phyloP scores from a whole-genome alignment of 2,113 vertebrate genomes.

The Accipiter virgatus region DNA sequence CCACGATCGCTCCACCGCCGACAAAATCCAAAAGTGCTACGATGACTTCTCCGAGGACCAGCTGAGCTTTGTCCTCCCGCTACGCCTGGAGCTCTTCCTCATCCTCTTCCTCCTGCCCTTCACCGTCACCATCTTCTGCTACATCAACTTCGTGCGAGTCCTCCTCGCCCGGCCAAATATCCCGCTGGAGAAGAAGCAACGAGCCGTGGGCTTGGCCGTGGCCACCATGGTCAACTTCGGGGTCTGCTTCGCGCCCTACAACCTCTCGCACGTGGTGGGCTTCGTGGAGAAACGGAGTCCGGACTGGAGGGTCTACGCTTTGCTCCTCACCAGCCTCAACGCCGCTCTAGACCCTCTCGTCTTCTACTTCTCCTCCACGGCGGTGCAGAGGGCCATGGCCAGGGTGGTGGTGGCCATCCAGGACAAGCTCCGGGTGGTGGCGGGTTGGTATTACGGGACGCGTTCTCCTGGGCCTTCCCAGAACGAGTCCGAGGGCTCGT shows the following conservation, averaged over 20 bases:
- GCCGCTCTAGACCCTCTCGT: conserved; percentile 85
- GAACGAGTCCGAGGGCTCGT: background rate
- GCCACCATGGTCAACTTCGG: conserved; percentile 66
- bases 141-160: conserved; percentile 52
- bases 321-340: conserved; percentile 85
- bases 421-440: background rate
- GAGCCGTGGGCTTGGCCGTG: conserved; percentile 61
- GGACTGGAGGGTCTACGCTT: conserved; percentile 72
- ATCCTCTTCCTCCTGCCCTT: conserved; percentile 67
- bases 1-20: fast-evolving
- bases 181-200: conserved; percentile 7
- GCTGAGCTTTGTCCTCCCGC: background rate
- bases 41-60: background rate
- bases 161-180: conserved; percentile 58
- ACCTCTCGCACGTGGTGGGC: conserved; percentile 84
- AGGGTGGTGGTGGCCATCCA: conserved; percentile 34
- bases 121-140: conserved; percentile 66
- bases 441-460: background rate
- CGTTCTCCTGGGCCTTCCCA: background rate
- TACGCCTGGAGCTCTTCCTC: conserved; percentile 61
- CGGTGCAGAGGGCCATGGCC: conserved; percentile 66
- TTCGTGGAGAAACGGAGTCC: conserved; percentile 67
- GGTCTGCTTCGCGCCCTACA: conserved; percentile 81
- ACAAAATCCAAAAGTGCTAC: background rate
- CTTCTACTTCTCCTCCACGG: conserved; percentile 85